Conservation (phyloP, 1,140 invertebrate genomes). For the Melanaphis sacchari region DNA sequence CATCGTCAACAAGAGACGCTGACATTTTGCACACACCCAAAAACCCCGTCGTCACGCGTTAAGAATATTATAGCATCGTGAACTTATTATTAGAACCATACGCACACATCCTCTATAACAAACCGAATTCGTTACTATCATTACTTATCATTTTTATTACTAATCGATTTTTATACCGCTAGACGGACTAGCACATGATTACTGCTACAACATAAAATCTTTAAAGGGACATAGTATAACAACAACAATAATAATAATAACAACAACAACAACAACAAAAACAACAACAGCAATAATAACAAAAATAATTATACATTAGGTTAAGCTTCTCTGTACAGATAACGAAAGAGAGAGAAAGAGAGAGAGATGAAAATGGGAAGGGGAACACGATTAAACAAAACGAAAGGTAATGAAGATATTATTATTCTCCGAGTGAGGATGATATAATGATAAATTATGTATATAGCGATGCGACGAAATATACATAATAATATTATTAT, state of each 20-base stretch:
- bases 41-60: background rate
- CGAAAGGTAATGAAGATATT: background rate
- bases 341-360: background rate
- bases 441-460: conserved; percentile 1
- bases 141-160: background rate
- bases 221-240: background rate
- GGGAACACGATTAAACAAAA: conserved; percentile 1
- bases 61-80: background rate
- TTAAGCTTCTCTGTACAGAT: conserved; percentile 21
- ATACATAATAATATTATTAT: conserved; percentile 13
- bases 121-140: background rate
- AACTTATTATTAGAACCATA: background rate
- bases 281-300: background rate
- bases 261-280: background rate
- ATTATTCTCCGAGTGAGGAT: background rate
- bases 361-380: background rate
- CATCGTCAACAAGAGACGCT: background rate
- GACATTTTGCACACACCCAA: background rate
- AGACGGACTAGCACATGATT: background rate
- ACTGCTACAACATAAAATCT: background rate
- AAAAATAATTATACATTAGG: background rate
- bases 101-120: background rate
- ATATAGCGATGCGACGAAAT: background rate
- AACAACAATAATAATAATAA: background rate
- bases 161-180: background rate